These are phyloP conservation scores for Cavia porcellus DNA, from an alignment of 2,113 vertebrate genomes.

Conservation along the genomic window DNA sequence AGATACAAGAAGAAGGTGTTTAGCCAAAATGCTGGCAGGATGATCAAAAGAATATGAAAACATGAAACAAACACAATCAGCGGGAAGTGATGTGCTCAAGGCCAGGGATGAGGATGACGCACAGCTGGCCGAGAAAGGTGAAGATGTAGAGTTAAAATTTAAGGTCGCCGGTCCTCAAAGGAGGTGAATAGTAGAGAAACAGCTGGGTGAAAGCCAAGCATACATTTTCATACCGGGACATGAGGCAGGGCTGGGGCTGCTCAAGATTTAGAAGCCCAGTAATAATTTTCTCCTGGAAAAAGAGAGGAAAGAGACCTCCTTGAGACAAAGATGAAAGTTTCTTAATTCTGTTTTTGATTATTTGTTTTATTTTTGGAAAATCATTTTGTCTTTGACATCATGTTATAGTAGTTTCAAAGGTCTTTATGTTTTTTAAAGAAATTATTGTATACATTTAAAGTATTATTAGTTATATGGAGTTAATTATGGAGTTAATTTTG, in stretches of 20 bases:
- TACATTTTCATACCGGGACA: not conserved
- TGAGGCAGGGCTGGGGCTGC: rapidly evolving
- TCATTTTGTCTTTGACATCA: not conserved
- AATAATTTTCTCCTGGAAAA: not conserved
- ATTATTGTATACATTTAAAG: not conserved
- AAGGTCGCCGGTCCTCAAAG: not conserved
- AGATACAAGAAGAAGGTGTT: not conserved
- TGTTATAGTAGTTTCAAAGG: not conserved
- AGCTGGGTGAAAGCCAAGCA: rapidly evolving
- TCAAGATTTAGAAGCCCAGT: no score
- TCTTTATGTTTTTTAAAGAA: conserved; percentile 28
- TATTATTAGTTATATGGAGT: not conserved
- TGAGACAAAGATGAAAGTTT: not conserved
- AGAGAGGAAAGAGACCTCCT: not conserved
- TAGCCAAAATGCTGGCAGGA: not conserved
- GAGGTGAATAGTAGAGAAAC: not conserved
- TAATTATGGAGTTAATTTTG: not conserved
- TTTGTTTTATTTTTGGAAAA: not conserved
- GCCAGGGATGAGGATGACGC: not conserved
- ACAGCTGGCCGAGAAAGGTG: not conserved
- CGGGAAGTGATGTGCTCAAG: not conserved
- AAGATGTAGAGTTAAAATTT: not conserved
- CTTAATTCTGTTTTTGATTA: not conserved
- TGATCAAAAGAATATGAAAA: not conserved
- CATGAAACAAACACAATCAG: not conserved